These are phyloP conservation scores for Microcaecilia unicolor DNA, from an alignment of 2,797 vertebrate species.

Conservation along the genomic window DNA sequence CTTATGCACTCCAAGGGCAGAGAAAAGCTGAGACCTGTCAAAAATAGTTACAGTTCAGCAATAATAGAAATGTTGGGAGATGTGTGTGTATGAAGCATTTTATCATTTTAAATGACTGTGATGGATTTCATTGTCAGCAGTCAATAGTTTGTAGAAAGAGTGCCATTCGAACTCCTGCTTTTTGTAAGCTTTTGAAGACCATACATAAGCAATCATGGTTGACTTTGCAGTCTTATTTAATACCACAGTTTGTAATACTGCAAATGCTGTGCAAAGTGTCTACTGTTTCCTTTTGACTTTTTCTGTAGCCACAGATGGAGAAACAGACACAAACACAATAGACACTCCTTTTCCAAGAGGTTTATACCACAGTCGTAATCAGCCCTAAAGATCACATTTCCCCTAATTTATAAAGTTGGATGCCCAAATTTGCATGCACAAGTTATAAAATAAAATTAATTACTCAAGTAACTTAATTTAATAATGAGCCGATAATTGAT, in stretches of 20 bases:
- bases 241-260: background rate
- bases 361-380: background rate
- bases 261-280: accelerated
- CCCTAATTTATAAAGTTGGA: too few species aligned
- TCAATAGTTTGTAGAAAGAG: background rate
- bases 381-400: accelerated
- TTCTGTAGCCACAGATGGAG: too few species aligned
- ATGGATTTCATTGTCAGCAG: too few species aligned
- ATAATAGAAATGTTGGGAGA: too few species aligned
- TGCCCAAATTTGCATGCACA: too few species aligned
- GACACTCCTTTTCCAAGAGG: accelerated
- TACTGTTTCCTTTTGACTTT: accelerated
- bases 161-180: background rate
- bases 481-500: too few species aligned
- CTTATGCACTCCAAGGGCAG: background rate
- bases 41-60: conserved; percentile 5
- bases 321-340: too few species aligned
- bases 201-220: too few species aligned
- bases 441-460: too few species aligned
- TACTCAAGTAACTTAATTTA: too few species aligned
- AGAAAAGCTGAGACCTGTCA: background rate
- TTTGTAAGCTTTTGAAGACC: background rate
- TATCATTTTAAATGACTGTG: too few species aligned
- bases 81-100: too few species aligned
- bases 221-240: background rate